A percentile compares a stretch with the other conserved stretches of the same genome.
phyloP scores from a whole-genome alignment of 2,797 vertebrate species.

The Sparidentex hasta region DNA sequence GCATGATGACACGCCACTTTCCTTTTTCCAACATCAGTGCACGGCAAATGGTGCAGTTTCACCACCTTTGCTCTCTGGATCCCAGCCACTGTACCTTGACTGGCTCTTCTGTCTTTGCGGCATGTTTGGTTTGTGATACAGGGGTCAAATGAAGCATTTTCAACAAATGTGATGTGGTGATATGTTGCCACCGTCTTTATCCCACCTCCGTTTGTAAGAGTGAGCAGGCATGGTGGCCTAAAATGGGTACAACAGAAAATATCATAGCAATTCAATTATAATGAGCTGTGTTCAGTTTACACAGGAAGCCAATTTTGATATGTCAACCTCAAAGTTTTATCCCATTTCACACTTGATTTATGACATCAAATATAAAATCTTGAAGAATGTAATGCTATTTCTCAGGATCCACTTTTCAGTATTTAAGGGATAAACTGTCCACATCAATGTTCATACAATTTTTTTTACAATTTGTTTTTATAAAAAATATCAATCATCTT shows the following conservation, averaged over 20 bases:
- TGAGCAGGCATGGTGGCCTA: neutral
- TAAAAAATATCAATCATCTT: neutral
- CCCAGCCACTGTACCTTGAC: constrained; percentile 2
- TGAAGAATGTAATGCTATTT: neutral
- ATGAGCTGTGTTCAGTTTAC: neutral
- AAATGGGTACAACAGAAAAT: neutral
- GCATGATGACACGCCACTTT: neutral
- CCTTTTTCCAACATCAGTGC: neutral
- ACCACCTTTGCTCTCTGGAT: constrained; percentile 14
- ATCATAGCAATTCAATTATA: neutral
- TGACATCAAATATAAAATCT: neutral
- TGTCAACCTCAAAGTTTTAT: neutral
- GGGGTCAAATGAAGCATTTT: constrained; percentile 1
- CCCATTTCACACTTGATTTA: neutral
- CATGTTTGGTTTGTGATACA: constrained; percentile 10
- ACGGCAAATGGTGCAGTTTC: constrained; percentile 9
- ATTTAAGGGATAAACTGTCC: neutral
- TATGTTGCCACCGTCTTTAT: neutral
- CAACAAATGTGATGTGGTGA: neutral
- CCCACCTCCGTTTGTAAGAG: neutral
- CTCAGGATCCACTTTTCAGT: neutral
- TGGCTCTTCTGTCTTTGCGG: constrained; percentile 3
- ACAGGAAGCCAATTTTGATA: neutral
- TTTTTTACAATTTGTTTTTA: too few relatives aligned
- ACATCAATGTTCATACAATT: too few relatives aligned